Percentiles rank a stretch among this genome's conserved stretches.
These are phyloP conservation scores for Corbicula japonica DNA, from an alignment of 2,888 invertebrate genomes.

Conservation along the genomic window DNA sequence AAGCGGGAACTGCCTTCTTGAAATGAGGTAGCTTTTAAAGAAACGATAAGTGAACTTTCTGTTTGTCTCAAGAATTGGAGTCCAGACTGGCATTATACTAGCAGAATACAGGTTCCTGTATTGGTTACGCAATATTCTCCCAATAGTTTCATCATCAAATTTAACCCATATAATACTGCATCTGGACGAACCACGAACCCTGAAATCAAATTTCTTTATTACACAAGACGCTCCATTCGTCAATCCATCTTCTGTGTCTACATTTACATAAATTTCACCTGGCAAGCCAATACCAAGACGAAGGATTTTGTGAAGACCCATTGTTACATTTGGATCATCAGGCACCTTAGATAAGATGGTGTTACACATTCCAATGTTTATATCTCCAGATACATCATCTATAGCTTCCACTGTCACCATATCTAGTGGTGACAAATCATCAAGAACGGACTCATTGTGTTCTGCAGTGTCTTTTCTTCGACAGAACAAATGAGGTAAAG, in stretches of 20 bases:
- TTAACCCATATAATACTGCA: slow-evolving; percentile 44
- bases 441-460: slow-evolving; percentile 23
- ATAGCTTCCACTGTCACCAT: slow-evolving; percentile 22
- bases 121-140: slow-evolving; percentile 14
- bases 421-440: slow-evolving; percentile 7
- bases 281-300: slow-evolving; percentile 18
- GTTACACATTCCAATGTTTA: slow-evolving; percentile 12
- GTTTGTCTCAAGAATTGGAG: no score
- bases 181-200: not conserved
- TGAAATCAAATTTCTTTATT: no score
- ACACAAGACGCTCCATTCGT: no score
- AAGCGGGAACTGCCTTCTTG: slow-evolving; percentile 58
- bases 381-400: slow-evolving; percentile 48
- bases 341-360: slow-evolving; percentile 38
- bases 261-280: slow-evolving; percentile 35
- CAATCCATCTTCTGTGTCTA: no score
- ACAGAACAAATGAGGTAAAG: slow-evolving; percentile 45
- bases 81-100: slow-evolving; percentile 1
- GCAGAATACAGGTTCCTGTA: slow-evolving; percentile 10
- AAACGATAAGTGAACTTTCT: no score
- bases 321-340: slow-evolving; percentile 38
- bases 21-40: slow-evolving; percentile 26
- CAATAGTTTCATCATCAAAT: slow-evolving; percentile 36
- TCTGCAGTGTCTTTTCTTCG: slow-evolving; percentile 4
- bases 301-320: slow-evolving; percentile 18